These are phyloP conservation scores for Microcaecilia unicolor DNA, from an alignment of 2,797 vertebrate genomes.

Conservation along the genomic window DNA sequence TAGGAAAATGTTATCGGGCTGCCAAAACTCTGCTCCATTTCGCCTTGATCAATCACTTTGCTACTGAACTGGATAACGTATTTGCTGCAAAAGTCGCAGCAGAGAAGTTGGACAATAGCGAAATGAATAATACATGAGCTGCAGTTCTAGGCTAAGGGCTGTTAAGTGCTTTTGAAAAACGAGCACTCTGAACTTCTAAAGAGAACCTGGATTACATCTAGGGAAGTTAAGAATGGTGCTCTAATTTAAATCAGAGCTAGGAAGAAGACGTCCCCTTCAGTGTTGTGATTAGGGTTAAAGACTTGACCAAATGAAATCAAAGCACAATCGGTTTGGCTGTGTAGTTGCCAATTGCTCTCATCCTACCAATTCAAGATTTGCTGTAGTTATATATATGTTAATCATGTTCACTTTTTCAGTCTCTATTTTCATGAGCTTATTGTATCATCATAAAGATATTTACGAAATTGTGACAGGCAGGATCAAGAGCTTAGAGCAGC, in stretches of 20 bases:
- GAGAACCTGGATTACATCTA: background rate
- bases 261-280: background rate
- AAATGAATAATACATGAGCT: slow-evolving; percentile 55
- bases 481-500: slow-evolving; percentile 29
- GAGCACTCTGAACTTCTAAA: slow-evolving; percentile 20
- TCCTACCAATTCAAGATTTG: background rate
- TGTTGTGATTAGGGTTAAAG: slow-evolving; percentile 1
- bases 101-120: slow-evolving; percentile 31
- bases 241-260: background rate
- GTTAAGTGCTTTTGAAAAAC: slow-evolving; percentile 46
- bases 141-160: slow-evolving; percentile 44
- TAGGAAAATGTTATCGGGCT: slow-evolving; percentile 35
- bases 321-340: background rate
- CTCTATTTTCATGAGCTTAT: slow-evolving; percentile 24
- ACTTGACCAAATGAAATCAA: no score
- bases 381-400: slow-evolving; percentile 13
- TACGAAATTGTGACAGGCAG: slow-evolving; percentile 34
- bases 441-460: slow-evolving; percentile 32
- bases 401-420: slow-evolving; percentile 27
- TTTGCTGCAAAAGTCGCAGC: slow-evolving; percentile 35
- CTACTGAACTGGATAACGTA: slow-evolving; percentile 27
- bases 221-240: slow-evolving; percentile 2
- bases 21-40: slow-evolving; percentile 38
- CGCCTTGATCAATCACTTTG: slow-evolving; percentile 48
- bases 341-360: no score